These are phyloP conservation scores for Salpingus planirostris DNA, from an alignment of 2,888 invertebrate species.

Conservation along the genomic window DNA sequence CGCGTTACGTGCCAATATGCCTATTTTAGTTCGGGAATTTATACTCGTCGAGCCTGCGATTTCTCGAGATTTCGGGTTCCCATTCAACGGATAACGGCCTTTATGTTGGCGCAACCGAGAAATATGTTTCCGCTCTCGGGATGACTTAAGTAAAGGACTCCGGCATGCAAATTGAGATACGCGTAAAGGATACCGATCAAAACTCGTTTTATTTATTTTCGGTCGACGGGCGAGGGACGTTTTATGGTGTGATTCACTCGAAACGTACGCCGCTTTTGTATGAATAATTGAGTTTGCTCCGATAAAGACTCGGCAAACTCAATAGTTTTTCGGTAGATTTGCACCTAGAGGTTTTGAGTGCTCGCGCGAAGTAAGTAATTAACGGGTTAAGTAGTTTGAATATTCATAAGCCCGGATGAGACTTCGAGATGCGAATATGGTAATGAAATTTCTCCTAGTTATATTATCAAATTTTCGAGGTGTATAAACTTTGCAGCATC, in stretches of 20 bases:
- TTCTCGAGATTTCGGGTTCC: too few relatives aligned
- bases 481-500: slow-evolving; percentile 27
- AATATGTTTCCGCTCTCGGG: slow-evolving; percentile 6
- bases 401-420: slow-evolving; percentile 31
- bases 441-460: slow-evolving; percentile 33
- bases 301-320: slow-evolving; percentile 10
- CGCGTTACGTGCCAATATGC: slow-evolving; percentile 26
- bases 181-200: too few relatives aligned
- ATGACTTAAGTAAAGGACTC: too few relatives aligned
- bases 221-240: too few relatives aligned
- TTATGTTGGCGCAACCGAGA: slow-evolving; percentile 4
- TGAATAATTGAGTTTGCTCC: slow-evolving; percentile 8
- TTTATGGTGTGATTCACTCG: too few relatives aligned
- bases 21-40: slow-evolving; percentile 17
- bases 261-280: background rate
- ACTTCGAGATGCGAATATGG: slow-evolving; percentile 30
- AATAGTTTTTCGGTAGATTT: slow-evolving; percentile 20
- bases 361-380: slow-evolving; percentile 27
- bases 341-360: slow-evolving; percentile 21
- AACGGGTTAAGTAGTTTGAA: slow-evolving; percentile 31
- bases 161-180: too few relatives aligned
- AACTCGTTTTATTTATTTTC: too few relatives aligned
- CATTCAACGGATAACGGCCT: slow-evolving; percentile 4
- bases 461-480: slow-evolving; percentile 33
- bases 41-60: slow-evolving; percentile 8